phyloP scores from a whole-genome alignment of 2,888 invertebrate species.

The Cylindroiulus punctatus region DNA sequence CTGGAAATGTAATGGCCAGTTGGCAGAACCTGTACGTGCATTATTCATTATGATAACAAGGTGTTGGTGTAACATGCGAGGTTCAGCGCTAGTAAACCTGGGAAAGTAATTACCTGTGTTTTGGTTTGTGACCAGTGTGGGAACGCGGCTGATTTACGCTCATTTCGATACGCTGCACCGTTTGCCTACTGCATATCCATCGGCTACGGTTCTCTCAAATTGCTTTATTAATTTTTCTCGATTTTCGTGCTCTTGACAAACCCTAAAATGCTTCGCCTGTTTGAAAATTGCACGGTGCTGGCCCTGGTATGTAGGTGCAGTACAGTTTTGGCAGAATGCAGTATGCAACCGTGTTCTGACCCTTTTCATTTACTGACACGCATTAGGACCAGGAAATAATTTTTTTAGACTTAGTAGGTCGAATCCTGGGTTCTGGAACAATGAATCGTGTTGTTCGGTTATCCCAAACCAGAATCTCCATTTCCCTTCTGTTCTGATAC shows the following conservation, averaged over 20 bases:
- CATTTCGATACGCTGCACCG: neutral
- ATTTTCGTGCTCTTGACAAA: constrained; percentile 1
- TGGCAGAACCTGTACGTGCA: too few relatives aligned
- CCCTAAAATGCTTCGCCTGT: neutral
- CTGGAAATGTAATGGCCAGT: too few relatives aligned
- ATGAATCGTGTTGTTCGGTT: neutral
- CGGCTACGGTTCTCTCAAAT: neutral
- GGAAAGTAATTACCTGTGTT: neutral
- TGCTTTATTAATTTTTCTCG: neutral
- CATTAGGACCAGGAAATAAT: neutral
- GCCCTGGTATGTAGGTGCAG: neutral
- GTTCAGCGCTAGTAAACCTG: too few relatives aligned
- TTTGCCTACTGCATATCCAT: neutral
- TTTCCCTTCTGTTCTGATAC: neutral
- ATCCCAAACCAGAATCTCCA: neutral
- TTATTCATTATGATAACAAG: too few relatives aligned
- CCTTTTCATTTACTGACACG: neutral
- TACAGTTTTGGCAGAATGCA: neutral
- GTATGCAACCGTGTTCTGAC: neutral
- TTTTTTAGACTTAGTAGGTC: neutral
- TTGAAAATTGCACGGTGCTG: neutral
- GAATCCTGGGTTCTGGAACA: neutral
- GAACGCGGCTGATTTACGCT: neutral
- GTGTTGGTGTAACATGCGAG: too few relatives aligned
- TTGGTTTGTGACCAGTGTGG: neutral